Base-by-base conservation (phyloP, 2,888 invertebrate species). In the Dolomedes plantarius region DNA sequence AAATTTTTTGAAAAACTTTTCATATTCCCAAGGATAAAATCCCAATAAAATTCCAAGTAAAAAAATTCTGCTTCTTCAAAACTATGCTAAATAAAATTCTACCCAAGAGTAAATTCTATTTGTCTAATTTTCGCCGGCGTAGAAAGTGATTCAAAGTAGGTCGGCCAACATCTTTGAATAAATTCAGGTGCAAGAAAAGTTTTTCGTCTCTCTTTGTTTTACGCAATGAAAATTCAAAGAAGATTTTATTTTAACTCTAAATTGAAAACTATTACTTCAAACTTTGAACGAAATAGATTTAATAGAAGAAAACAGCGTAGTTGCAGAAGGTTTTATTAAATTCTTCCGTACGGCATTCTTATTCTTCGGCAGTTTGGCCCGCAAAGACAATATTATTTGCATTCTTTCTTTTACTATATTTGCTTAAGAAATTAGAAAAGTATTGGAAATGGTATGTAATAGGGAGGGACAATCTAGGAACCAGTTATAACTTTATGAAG, bases 351-450 rank as follows among this genome's bases (percentile, higher is more conserved):
- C 9, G 9, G 6, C 3, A 23, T 56, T 56, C 56, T 19, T 5
- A 3, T 23, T 23, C 56, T 56, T 23, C 46, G 2, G 19, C 16
- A 19, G 23, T 23, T n/a, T 36, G 19, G 6, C 56, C 16, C 46
- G 36, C 46, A 5, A n/a, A n/a, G n/a, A n/a, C n/a, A 36, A 11
- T 23, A 56, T 56, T 56, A 56, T 56, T 56, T 56, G 56, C 56
- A 56, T 1, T 23, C 23, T 56, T 23, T 46, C 19, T 6, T 1
- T 56, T 23, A 56, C 23, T 23, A 27, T 82, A 76, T 82, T 82
- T 82, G 82, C 64, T 69, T 32, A 82, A 82, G 75, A 64, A 82
- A 82, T 82, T 76, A 82, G 75, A 82, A 82, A 71, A 71, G 69
- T 82, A 75, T 76, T 46, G 69, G 41, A 73, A 65, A 56, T 11